Conservation (phyloP, 2,113 vertebrate species). For the Menura novaehollandiae region DNA sequence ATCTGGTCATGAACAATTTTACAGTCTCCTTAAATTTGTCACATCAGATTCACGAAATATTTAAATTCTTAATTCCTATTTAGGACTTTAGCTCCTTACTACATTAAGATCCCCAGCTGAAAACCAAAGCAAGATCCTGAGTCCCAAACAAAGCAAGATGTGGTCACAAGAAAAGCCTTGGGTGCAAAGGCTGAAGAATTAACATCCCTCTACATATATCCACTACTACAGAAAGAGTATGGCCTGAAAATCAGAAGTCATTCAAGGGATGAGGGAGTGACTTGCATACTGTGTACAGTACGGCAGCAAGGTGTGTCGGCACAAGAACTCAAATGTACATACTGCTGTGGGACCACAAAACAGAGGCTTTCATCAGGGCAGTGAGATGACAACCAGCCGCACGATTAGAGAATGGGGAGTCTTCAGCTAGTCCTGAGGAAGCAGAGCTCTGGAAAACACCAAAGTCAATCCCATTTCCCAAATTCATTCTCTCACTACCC, state of each 20-base stretch:
- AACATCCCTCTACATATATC: not conserved
- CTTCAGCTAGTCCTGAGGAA: not conserved
- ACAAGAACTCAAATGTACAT: not conserved
- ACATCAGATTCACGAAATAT: not conserved
- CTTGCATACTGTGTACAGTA: accelerated
- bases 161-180: not conserved
- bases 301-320: not conserved
- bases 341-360: not conserved
- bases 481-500: not conserved
- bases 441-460: not conserved
- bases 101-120: not conserved
- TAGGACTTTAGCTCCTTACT: not conserved
- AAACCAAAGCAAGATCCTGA: not conserved
- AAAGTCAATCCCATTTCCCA: not conserved
- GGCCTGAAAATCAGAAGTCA: not conserved
- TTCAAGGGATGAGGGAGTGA: not conserved
- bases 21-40: not conserved
- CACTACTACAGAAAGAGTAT: not conserved
- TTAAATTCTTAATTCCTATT: not conserved
- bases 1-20: not conserved
- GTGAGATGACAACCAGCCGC: not conserved
- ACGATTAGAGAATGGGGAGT: accelerated
- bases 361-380: not conserved
- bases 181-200: not conserved
- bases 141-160: not conserved